These are phyloP conservation scores for Trinectes maculatus DNA, from an alignment of 2,113 vertebrate species.

Conservation along the genomic window DNA sequence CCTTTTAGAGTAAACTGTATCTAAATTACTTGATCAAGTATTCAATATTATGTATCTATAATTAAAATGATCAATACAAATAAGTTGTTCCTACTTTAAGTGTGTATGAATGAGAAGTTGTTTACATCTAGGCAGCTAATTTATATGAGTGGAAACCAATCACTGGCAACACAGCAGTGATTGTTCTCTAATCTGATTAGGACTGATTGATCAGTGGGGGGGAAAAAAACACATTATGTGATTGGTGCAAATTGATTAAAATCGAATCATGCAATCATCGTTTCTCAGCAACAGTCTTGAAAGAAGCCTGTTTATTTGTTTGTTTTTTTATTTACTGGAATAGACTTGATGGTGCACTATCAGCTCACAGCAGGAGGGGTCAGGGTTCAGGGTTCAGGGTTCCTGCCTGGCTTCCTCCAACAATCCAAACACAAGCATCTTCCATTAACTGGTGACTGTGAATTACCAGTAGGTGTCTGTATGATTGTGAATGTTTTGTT, in stretches of 20 bases:
- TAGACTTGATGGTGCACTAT: too few species aligned
- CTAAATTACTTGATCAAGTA: background rate
- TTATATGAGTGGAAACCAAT: conserved; percentile 21
- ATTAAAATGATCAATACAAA: background rate
- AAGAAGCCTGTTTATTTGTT: background rate
- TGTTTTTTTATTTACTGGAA: background rate
- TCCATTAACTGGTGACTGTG: background rate
- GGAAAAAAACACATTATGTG: background rate
- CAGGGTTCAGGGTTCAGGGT: background rate
- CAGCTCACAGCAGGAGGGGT: too few species aligned
- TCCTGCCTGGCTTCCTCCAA: background rate
- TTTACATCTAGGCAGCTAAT: background rate
- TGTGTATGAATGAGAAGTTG: background rate
- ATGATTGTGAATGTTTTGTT: background rate
- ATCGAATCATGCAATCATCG: conserved; percentile 9
- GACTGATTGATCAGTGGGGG: conserved; percentile 13
- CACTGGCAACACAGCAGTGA: conserved; percentile 21
- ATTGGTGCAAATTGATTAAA: conserved; percentile 3
- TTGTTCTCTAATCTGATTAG: conserved; percentile 38
- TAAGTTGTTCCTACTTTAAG: conserved; percentile 1
- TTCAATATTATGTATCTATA: background rate
- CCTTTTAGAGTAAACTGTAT: background rate
- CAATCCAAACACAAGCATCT: background rate
- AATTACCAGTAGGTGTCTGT: background rate
- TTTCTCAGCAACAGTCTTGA: background rate